These are phyloP conservation scores for Tubiluchus corallicola DNA, from an alignment of 2,888 invertebrate species.

Conservation along the genomic window DNA sequence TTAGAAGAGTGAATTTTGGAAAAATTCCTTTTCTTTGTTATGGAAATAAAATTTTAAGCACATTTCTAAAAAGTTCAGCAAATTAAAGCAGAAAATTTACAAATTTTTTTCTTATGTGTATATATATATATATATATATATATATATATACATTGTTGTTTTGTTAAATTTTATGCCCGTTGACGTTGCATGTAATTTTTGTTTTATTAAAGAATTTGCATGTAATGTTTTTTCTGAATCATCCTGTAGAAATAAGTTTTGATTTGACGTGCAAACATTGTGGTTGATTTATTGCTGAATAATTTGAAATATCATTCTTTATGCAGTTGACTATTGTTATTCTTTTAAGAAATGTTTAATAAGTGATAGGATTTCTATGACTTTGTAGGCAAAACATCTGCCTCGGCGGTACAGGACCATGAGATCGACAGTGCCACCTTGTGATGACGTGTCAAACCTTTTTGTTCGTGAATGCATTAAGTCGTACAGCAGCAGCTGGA, in stretches of 20 bases:
- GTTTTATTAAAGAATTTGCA: too few relatives aligned
- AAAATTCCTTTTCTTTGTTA: too few relatives aligned
- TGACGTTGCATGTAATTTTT: not conserved
- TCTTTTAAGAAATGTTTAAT: not conserved
- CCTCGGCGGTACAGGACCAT: constrained; percentile 61
- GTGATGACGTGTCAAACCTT: constrained; percentile 36
- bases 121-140: too few relatives aligned
- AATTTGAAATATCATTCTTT: constrained; percentile 2
- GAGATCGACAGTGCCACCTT: constrained; percentile 40
- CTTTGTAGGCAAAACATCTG: constrained; percentile 31
- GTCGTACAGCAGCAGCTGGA: constrained; percentile 70
- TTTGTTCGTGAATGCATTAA: constrained; percentile 47
- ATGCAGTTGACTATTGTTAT: constrained; percentile 2
- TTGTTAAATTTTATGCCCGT: too few relatives aligned
- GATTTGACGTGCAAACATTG: constrained; percentile 46
- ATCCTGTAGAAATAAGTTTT: not conserved
- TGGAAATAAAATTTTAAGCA: too few relatives aligned
- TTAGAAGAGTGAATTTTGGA: too few relatives aligned
- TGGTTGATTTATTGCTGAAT: constrained; percentile 5
- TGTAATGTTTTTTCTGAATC: constrained; percentile 8
- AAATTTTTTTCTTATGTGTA: too few relatives aligned
- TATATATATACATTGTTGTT: too few relatives aligned
- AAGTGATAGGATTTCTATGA: not conserved
- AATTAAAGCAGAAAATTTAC: too few relatives aligned
- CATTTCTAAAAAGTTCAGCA: too few relatives aligned